Conservation (phyloP, 30 jellyfish, hydroid and myxozoan genomes). For the Clytia hemisphaerica region DNA sequence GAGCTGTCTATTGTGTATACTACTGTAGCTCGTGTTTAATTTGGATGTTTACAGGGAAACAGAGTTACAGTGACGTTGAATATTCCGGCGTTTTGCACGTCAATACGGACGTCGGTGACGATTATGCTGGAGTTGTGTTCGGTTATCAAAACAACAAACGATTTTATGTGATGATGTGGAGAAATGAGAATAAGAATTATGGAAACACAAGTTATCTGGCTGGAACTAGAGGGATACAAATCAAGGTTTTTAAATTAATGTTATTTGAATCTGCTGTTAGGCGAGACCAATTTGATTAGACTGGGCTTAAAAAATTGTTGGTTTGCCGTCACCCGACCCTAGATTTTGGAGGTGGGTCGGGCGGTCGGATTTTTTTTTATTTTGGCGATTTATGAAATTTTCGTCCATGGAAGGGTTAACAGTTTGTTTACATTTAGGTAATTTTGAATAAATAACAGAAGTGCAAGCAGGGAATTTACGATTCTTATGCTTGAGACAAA, state of each 20-base stretch:
- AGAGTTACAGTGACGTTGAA: constrained; percentile 77
- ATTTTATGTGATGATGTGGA: constrained; percentile 62
- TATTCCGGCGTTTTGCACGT: constrained; percentile 71
- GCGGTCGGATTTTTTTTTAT: too few relatives aligned
- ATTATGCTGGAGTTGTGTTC: constrained; percentile 63
- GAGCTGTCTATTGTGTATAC: too few relatives aligned
- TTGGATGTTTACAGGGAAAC: constrained; percentile 42
- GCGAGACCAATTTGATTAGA: not conserved
- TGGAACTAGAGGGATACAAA: constrained; percentile 84
- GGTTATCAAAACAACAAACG: constrained; percentile 79
- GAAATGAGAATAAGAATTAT: constrained; percentile 55
- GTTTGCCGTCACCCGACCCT: too few relatives aligned
- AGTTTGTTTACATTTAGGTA: too few relatives aligned
- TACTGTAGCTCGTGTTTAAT: not conserved
- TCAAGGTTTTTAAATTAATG: constrained; percentile 18
- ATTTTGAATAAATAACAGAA: too few relatives aligned
- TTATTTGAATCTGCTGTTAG: not conserved
- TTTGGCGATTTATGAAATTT: too few relatives aligned
- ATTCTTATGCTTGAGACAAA: too few relatives aligned
- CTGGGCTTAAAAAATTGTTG: not conserved
- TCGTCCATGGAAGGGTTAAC: too few relatives aligned
- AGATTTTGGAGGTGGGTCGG: too few relatives aligned
- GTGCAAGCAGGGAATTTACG: too few relatives aligned
- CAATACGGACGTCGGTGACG: constrained; percentile 61
- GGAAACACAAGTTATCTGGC: constrained; percentile 59